phyloP scores from a whole-genome alignment of 2,888 invertebrate genomes.

The Lamellibrachia satsuma region DNA sequence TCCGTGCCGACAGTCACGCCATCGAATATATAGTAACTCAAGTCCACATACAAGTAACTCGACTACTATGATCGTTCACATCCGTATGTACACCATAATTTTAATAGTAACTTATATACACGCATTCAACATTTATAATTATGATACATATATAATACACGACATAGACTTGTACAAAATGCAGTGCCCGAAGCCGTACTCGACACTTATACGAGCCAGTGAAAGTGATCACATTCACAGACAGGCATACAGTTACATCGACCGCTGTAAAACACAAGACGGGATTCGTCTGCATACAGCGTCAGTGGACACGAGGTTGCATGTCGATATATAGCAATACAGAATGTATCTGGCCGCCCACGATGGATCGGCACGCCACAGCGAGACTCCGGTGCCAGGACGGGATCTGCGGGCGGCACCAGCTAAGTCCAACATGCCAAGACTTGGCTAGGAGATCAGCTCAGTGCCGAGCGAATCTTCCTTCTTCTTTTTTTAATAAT shows the following conservation, averaged over 20 bases:
- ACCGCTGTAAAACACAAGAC: neutral
- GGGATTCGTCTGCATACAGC: neutral
- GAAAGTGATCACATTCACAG: neutral
- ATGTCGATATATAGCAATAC: neutral
- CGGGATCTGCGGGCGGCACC: neutral
- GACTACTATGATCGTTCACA: neutral
- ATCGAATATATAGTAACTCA: neutral
- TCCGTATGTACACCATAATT: conserved; percentile 17
- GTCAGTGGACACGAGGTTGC: neutral
- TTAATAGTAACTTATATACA: conserved; percentile 2
- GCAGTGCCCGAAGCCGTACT: neutral
- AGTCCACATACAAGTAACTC: neutral
- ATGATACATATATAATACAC: neutral
- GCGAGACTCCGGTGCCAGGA: neutral
- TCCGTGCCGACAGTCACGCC: no score
- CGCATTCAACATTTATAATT: neutral
- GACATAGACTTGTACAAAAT: conserved; percentile 4
- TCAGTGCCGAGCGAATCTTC: neutral
- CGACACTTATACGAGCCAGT: neutral
- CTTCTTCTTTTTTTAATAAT: neutral
- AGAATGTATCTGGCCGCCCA: neutral
- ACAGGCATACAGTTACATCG: neutral
- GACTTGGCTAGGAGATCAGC: neutral
- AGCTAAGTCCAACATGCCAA: neutral
- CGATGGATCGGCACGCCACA: neutral